Conservation (phyloP, 2,888 invertebrate genomes). For the Campaea margaritaria region DNA sequence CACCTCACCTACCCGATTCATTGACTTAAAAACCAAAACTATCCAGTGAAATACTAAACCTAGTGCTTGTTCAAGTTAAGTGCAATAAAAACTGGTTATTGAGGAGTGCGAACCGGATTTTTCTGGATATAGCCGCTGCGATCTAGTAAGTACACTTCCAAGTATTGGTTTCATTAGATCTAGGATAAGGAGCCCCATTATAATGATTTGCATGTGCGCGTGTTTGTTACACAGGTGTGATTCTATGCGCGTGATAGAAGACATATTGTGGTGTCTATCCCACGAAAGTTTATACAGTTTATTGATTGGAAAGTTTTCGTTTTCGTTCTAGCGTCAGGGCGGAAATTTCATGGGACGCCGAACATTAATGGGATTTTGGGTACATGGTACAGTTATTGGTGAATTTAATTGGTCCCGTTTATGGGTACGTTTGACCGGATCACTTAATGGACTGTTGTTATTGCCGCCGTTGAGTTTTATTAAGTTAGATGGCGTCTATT, state of each 20-base stretch:
- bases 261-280: slow-evolving; percentile 54
- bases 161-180: slow-evolving; percentile 19
- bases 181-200: slow-evolving; percentile 19
- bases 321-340: slow-evolving; percentile 27
- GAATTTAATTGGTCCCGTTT: slow-evolving; percentile 24
- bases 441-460: slow-evolving; percentile 11
- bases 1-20: slow-evolving; percentile 37
- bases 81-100: slow-evolving; percentile 36
- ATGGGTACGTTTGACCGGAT: slow-evolving; percentile 6
- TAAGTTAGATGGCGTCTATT: slow-evolving; percentile 1
- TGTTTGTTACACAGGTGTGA: slow-evolving; percentile 32
- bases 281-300: slow-evolving; percentile 60
- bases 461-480: background rate
- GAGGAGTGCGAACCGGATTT: slow-evolving; percentile 57
- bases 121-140: slow-evolving; percentile 57
- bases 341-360: slow-evolving; percentile 21
- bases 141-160: slow-evolving; percentile 62
- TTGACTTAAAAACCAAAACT: slow-evolving; percentile 38
- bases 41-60: slow-evolving; percentile 35
- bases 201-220: slow-evolving; percentile 32
- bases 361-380: slow-evolving; percentile 10
- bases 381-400: slow-evolving; percentile 20
- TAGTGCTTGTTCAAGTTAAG: slow-evolving; percentile 52
- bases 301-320: slow-evolving; percentile 66
- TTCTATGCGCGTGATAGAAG: slow-evolving; percentile 44